Conservation (phyloP, 2,797 vertebrate species). For the Cyprinella venusta region DNA sequence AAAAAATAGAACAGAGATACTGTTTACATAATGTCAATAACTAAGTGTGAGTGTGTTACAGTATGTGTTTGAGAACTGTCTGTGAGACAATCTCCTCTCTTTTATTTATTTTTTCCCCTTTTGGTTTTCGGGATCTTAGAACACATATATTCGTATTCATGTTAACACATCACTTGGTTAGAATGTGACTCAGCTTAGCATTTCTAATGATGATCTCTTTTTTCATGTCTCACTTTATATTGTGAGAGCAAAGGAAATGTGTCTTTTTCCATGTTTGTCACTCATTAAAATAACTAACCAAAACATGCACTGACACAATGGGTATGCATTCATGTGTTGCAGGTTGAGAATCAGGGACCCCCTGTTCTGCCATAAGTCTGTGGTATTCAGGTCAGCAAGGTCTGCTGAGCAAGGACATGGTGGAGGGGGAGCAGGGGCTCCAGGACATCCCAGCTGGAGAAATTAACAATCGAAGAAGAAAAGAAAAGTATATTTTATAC, state of each 20-base stretch:
- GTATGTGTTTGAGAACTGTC: background rate
- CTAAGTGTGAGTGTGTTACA: background rate
- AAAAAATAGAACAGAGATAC: background rate
- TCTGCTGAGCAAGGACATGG: conserved; percentile 36
- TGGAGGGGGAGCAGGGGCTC: conserved; percentile 6
- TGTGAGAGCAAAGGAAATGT: background rate
- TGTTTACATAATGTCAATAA: background rate
- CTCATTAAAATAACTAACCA: conserved; percentile 19
- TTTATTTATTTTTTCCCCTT: background rate
- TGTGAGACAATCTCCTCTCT: background rate
- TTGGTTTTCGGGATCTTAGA: background rate
- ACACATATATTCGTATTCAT: background rate
- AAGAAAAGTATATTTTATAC: background rate
- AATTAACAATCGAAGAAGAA: background rate
- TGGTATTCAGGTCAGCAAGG: conserved; percentile 44
- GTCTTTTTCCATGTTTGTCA: background rate
- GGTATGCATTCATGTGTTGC: conserved; percentile 19
- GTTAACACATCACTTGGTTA: no score
- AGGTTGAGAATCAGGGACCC: conserved; percentile 9
- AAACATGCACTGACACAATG: conserved; percentile 16
- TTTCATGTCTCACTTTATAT: background rate
- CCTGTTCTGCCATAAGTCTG: conserved; percentile 31
- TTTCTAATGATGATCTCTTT: background rate
- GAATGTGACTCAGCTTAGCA: background rate
- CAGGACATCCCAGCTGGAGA: background rate